These are phyloP conservation scores for Sthenelais limicola DNA, from an alignment of 2,888 invertebrate species.

Conservation along the genomic window DNA sequence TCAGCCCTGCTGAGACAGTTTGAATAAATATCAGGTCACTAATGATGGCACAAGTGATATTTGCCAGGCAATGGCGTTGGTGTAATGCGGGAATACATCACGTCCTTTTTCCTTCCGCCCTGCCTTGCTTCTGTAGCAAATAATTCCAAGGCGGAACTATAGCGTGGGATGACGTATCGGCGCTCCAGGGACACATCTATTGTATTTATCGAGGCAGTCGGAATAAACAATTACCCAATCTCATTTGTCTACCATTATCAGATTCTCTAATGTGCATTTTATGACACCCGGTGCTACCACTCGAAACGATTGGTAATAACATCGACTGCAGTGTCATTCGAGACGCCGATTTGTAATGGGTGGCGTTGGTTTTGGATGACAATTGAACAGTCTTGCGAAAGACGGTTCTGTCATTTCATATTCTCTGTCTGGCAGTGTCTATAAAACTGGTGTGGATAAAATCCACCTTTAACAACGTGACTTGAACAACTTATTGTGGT, in stretches of 20 bases:
- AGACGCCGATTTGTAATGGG: constrained; percentile 30
- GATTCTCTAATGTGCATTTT: constrained; percentile 17
- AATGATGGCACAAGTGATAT: too few species aligned
- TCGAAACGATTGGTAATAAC: background rate
- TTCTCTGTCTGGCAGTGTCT: too few species aligned
- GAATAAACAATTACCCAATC: constrained; percentile 38
- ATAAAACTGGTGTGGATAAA: too few species aligned
- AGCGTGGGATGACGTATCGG: constrained; percentile 13
- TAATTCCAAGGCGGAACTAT: background rate
- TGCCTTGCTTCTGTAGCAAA: background rate
- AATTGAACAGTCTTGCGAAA: constrained; percentile 33
- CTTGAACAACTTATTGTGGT: too few species aligned
- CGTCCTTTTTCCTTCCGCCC: background rate
- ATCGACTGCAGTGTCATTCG: constrained; percentile 3
- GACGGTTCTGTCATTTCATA: too few species aligned
- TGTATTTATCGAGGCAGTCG: constrained; percentile 38
- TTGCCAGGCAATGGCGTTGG: too few species aligned
- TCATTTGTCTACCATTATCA: constrained; percentile 33
- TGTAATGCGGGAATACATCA: constrained; percentile 8
- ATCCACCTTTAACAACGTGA: too few species aligned
- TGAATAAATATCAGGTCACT: too few species aligned
- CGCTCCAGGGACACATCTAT: constrained; percentile 26
- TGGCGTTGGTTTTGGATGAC: constrained; percentile 29
- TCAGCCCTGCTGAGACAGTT: too few species aligned
- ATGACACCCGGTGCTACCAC: background rate